Evolutionary conservation across 2,888 invertebrate species (phyloP), one percentile per base, ranked within the genome.

Genomic region (Habroteleia sp.): DNA sequence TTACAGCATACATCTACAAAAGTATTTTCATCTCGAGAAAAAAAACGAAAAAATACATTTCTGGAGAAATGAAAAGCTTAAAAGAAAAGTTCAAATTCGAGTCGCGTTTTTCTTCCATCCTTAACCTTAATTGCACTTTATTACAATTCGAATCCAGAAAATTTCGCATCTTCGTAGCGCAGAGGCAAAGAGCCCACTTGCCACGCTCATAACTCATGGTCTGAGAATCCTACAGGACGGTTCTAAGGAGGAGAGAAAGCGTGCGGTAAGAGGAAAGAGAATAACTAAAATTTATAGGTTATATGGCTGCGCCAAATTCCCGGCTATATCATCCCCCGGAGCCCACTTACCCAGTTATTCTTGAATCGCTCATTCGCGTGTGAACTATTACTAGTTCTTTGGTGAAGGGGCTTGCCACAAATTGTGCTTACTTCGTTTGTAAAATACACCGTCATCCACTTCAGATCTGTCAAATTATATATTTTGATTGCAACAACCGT

Each of bases 241-340:
- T 48, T 58, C 66, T 72, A 54, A 71, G 79, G 60, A 77, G 77
- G 71, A 78, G 77, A 77, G 77, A 75, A 76, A 71, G 54, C 69
- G 72, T 41, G 42, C 39, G 52, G 74, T 37, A 73, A 75, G 69
- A 81, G 77, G 77, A 74, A 79, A 79, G 80, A 76, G 84, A 84
- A 85, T 85, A 86, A 85, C 84, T 86, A 75, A 81, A 86, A 86
- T 86, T 86, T 85, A 86, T 83, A 83, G 80, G 83, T 81, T 84
- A 84, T 79, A 83, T 82, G 83, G 83, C 81, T 81, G 82, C 82
- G 83, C 84, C 83, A 82, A 86, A 86, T 86, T 85, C 84, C 75
- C 82, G 74, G 83, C 81, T 82, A 79, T 80, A 80, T 79, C 78
- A 82, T 84, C 81, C 85, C 81, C 83, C 73, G 77, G 85, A 85